Conservation (phyloP, 2,888 invertebrate species). For the Syrista parreyssii region DNA sequence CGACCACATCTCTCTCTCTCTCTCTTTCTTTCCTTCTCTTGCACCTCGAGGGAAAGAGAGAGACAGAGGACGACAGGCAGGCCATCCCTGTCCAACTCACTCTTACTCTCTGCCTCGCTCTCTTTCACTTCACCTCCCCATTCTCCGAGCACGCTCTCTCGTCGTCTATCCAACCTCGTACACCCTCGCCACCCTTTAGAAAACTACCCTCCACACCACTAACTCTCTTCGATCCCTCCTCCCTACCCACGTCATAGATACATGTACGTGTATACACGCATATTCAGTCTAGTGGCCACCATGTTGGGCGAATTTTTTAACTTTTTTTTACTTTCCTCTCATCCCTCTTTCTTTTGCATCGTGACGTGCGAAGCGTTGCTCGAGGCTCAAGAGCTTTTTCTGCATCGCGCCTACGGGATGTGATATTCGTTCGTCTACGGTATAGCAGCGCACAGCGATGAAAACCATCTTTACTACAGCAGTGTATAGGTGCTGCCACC, state of each 20-base stretch:
- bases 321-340: constrained; percentile 13
- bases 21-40: constrained; percentile 20
- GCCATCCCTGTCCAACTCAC: constrained; percentile 19
- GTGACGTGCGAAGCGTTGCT: constrained; percentile 3
- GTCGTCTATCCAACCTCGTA: constrained; percentile 21
- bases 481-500: too few species aligned
- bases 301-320: constrained; percentile 17
- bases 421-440: constrained; percentile 47
- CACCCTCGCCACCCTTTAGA: constrained; percentile 9
- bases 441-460: neutral
- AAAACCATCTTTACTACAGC: neutral
- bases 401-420: constrained; percentile 50
- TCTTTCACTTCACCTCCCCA: constrained; percentile 21
- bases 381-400: constrained; percentile 48
- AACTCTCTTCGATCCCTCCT: too few species aligned
- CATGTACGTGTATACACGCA: too few species aligned
- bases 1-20: constrained; percentile 27
- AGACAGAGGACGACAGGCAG: too few species aligned
- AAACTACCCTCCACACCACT: too few species aligned
- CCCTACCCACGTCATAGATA: too few species aligned
- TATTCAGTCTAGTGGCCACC: neutral
- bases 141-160: constrained; percentile 26
- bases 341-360: too few species aligned
- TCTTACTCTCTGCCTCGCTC: constrained; percentile 31
- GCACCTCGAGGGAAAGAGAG: neutral